These are phyloP conservation scores for Myotis davidii DNA, from an alignment of 2,113 vertebrate genomes.

Conservation along the genomic window DNA sequence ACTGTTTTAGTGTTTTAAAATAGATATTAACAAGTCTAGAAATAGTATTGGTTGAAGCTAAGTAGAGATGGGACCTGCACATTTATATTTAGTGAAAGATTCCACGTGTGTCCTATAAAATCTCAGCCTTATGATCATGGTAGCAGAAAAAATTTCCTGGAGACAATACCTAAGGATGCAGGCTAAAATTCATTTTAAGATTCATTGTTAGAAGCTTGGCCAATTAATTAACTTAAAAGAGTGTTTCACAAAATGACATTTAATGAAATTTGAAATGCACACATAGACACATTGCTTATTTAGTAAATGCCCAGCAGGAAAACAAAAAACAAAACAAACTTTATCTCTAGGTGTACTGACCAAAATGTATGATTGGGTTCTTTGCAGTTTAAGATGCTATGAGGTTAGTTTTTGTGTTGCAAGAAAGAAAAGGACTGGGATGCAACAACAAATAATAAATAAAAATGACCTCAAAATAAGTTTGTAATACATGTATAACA, in stretches of 20 bases:
- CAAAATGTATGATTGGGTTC: not conserved
- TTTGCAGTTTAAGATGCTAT: constrained; percentile 19
- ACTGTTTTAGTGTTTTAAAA: not conserved
- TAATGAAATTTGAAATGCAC: constrained; percentile 38
- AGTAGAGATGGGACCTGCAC: not conserved
- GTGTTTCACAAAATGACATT: not conserved
- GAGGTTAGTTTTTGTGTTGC: constrained; percentile 51
- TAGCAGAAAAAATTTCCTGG: not conserved
- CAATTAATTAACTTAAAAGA: constrained; percentile 3
- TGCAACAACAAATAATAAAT: constrained; percentile 49
- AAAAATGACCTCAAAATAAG: constrained; percentile 61
- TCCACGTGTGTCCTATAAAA: not conserved
- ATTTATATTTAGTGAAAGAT: not conserved
- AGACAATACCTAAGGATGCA: not conserved
- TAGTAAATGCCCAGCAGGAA: not conserved
- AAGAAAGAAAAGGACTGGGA: not conserved
- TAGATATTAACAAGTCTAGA: not conserved
- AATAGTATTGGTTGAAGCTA: not conserved
- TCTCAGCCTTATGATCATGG: not conserved
- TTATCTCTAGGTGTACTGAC: constrained; percentile 18
- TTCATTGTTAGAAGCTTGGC: not conserved
- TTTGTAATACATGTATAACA: constrained; percentile 57
- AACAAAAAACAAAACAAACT: not conserved
- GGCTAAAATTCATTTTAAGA: not conserved
- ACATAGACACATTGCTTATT: not conserved